Conservation (phyloP, 2,797 vertebrate species). For the Semotilus atromaculatus region DNA sequence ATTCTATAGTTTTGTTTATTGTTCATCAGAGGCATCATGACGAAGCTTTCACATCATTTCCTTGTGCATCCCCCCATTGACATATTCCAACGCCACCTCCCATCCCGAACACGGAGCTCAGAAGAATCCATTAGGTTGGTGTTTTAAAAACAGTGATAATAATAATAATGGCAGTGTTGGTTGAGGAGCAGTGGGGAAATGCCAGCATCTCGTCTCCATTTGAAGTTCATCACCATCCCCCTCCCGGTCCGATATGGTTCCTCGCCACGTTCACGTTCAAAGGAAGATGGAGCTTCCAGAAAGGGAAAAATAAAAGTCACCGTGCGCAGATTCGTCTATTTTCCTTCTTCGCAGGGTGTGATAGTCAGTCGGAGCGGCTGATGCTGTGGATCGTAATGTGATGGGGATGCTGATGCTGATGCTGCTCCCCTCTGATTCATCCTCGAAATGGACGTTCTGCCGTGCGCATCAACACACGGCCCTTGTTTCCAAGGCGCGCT, state of each 20-base stretch:
- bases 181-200: slow-evolving; percentile 59
- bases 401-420: slow-evolving; percentile 60
- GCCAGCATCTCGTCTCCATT: slow-evolving; percentile 64
- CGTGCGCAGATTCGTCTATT: slow-evolving; percentile 9
- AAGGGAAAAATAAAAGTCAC: slow-evolving; percentile 54
- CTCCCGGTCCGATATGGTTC: slow-evolving; percentile 48
- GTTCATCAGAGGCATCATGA: slow-evolving; percentile 68
- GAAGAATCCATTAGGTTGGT: slow-evolving; percentile 66
- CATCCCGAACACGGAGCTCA: slow-evolving; percentile 67
- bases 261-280: slow-evolving; percentile 56
- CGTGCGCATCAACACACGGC: slow-evolving; percentile 76
- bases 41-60: slow-evolving; percentile 68
- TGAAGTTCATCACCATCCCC: slow-evolving; percentile 69
- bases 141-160: slow-evolving; percentile 62
- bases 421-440: slow-evolving; percentile 63
- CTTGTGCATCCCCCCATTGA: slow-evolving; percentile 61
- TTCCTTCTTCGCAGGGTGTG: not conserved
- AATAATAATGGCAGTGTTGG: slow-evolving; percentile 32
- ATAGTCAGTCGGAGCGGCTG: slow-evolving; percentile 1
- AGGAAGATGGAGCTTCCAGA: slow-evolving; percentile 56
- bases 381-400: slow-evolving; percentile 53
- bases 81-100: slow-evolving; percentile 64
- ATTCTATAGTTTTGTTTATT: slow-evolving; percentile 59
- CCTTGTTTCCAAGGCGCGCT: slow-evolving; percentile 78
- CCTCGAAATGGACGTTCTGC: slow-evolving; percentile 78